A percentile compares a stretch with the other conserved stretches of the same genome.
Conservation (phyloP, 2,797 vertebrate species). For the Lepilemur ruficaudatus region DNA sequence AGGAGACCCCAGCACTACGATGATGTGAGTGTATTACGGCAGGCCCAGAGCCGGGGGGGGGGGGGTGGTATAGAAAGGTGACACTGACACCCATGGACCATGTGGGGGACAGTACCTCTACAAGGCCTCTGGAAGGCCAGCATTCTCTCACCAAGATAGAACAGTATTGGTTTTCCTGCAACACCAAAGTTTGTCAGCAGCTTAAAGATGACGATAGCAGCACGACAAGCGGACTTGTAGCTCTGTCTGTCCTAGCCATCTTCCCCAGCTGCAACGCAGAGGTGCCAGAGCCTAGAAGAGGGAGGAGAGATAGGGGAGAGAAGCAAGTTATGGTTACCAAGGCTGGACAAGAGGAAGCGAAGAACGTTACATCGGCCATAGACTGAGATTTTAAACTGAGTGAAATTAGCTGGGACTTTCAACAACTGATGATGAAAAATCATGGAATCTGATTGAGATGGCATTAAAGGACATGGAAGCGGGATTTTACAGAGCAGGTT, state of each 20-base stretch:
- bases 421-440: background rate
- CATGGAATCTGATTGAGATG: background rate
- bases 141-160: background rate
- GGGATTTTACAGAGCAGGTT: background rate
- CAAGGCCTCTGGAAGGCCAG: background rate
- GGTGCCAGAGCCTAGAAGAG: background rate
- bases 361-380: accelerated
- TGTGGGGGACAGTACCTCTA: accelerated
- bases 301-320: background rate
- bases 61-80: background rate
- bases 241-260: background rate
- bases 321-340: background rate
- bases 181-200: background rate
- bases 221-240: background rate
- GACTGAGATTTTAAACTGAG: background rate
- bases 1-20: background rate
- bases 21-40: too few relatives aligned
- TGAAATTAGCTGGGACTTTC: background rate
- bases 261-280: background rate
- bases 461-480: background rate
- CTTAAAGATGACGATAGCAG: background rate
- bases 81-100: accelerated
- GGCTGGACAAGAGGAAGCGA: background rate
- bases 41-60: accelerated
- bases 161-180: background rate